Evolutionary conservation across 1,140 invertebrate genomes (phyloP), one percentile per base, ranked within the genome.

Genomic region (Drosophila parvula): DNA sequence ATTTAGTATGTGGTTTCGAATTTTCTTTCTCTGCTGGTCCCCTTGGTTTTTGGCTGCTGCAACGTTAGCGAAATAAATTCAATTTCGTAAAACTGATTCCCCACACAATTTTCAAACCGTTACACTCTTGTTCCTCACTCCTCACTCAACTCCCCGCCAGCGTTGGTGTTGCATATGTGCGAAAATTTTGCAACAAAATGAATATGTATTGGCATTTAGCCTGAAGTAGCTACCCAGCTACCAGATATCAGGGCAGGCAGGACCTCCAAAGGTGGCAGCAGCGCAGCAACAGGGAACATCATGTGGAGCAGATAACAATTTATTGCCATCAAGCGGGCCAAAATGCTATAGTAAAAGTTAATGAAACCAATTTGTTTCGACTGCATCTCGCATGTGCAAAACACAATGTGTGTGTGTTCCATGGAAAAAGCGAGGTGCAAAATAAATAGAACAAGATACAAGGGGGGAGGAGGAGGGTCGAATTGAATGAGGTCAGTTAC

Each of bases 271-370:
- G 64, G 56, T 56, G 74, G 68, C 63, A 75, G 44, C 34, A 75
- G 44, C 34, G 38, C 50, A 79, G 41, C 47, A 80, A 44, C 77
- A 75, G 60, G 45, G 43, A 32, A 74, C 50, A 69, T 47, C 58
- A 63, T 74, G 61, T 74, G 79, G 68, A 76, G 57, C 69, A 88
- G 79, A 86, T 86, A 86, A 83, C 76, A 86, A 86, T 86, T 86
- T 86, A 86, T 86, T 83, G 83, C 67, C 73, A 79, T 88, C 77
- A 74, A 80, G 77, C 73, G 73, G 77, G 73, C 80, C 67, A 88
- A 88, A 89, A 88, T 83, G 83, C 77, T 79, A 89, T 88, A 89
- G 76, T 88, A 89, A 89, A 88, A 88, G 83, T 88, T 88, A 88
- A 88, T 88, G 83, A 88, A 88, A 89, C 84, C 83, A 89, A 89